These are phyloP conservation scores for Conomelus anceps DNA, from an alignment of 2,888 invertebrate species.

Conservation along the genomic window DNA sequence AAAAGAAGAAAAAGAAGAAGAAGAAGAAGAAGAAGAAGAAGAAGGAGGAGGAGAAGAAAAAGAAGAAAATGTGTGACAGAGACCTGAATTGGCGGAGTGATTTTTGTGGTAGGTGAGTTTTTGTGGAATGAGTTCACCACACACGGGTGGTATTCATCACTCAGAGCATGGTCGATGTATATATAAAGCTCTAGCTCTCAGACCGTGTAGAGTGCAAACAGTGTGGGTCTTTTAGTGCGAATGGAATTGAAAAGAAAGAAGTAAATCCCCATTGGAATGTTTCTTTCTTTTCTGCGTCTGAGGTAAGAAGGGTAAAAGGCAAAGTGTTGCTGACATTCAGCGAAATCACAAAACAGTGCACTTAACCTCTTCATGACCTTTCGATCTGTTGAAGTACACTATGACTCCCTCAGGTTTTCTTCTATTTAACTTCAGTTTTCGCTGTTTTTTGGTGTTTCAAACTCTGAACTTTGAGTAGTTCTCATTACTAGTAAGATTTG, in stretches of 20 bases:
- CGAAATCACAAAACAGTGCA: background rate
- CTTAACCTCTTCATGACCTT: background rate
- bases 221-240: background rate
- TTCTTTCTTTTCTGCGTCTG: background rate
- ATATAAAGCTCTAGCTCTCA: background rate
- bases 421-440: too few relatives aligned
- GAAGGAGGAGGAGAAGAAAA: background rate
- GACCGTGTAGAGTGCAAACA: too few relatives aligned
- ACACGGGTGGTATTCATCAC: background rate
- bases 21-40: background rate
- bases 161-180: background rate
- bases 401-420: too few relatives aligned
- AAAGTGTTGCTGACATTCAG: background rate
- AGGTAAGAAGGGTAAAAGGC: too few relatives aligned
- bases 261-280: background rate
- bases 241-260: background rate
- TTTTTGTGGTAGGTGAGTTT: background rate
- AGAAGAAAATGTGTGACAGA: background rate
- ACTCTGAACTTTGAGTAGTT: too few relatives aligned
- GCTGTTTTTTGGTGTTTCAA: too few relatives aligned
- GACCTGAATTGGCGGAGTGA: background rate
- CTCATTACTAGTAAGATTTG: too few relatives aligned
- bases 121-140: background rate
- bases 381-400: too few relatives aligned
- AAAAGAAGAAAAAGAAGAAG: background rate